Evolutionary conservation across 1,140 invertebrate genomes (phyloP).

Genomic region (Drosophila elegans): DNA sequence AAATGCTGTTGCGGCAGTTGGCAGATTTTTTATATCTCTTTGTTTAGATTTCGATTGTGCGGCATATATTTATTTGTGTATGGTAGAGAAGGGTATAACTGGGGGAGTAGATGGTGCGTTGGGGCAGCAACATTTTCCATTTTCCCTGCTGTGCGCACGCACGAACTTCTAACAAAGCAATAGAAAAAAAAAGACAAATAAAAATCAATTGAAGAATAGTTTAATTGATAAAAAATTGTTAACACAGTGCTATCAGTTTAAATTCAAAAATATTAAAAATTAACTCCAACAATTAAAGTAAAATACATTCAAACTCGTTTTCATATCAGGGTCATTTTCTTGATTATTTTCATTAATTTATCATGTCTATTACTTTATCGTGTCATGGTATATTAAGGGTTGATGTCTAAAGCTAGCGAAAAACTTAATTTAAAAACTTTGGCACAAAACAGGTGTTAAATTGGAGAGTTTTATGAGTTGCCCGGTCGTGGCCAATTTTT

Average conservation of each 20-base stretch:
- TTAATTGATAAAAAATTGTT: conserved; percentile 28
- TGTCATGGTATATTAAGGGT: too few relatives aligned
- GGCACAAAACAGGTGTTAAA: conserved; percentile 23
- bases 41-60: conserved; percentile 60
- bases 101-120: not conserved
- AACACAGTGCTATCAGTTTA: too few relatives aligned
- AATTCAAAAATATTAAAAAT: too few relatives aligned
- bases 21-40: conserved; percentile 58
- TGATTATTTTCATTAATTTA: not conserved
- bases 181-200: conserved; percentile 14
- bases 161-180: conserved; percentile 35
- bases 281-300: too few relatives aligned
- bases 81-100: not conserved
- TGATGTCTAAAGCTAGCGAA: not conserved
- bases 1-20: conserved; percentile 45
- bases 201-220: conserved; percentile 38
- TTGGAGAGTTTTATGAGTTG: conserved; percentile 12
- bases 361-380: too few relatives aligned
- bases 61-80: conserved; percentile 51
- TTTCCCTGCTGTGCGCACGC: conserved; percentile 27
- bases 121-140: conserved; percentile 34
- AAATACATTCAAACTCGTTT: too few relatives aligned
- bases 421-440: not conserved
- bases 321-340: too few relatives aligned
- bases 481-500: conserved; percentile 21